These are phyloP conservation scores for Mactromeris polynyma DNA, from an alignment of 2,888 invertebrate genomes.

Conservation along the genomic window DNA sequence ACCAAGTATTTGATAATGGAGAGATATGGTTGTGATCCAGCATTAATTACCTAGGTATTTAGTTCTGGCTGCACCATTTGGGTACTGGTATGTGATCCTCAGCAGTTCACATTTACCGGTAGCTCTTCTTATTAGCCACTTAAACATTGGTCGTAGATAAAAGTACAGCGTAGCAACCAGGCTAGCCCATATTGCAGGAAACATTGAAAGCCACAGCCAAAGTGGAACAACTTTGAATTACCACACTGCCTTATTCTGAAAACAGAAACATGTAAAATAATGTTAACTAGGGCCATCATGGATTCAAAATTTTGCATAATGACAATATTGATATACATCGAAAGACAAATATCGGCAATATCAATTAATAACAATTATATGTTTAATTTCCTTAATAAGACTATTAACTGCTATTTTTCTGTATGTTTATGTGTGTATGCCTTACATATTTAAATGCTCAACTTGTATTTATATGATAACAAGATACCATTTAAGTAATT, in stretches of 20 bases:
- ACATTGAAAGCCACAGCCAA: constrained; percentile 62
- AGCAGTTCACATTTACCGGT: constrained; percentile 97
- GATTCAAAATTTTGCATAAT: too few relatives aligned
- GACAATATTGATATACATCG: too few relatives aligned
- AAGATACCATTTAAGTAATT: too few relatives aligned
- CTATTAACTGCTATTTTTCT: too few relatives aligned
- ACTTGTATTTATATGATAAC: too few relatives aligned
- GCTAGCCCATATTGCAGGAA: constrained; percentile 71
- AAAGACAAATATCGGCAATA: too few relatives aligned
- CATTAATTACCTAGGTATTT: constrained; percentile 90
- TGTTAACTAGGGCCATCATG: neutral
- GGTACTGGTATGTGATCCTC: constrained; percentile 95
- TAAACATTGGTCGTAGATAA: constrained; percentile 92
- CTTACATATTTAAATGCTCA: too few relatives aligned
- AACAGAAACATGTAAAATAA: neutral
- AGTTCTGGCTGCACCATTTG: constrained; percentile 91
- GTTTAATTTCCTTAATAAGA: too few relatives aligned
- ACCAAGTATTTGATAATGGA: too few relatives aligned
- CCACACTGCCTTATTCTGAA: neutral
- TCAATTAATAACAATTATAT: too few relatives aligned
- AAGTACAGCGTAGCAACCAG: constrained; percentile 73
- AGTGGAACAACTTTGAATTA: neutral
- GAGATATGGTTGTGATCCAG: too few relatives aligned
- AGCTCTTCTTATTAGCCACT: constrained; percentile 95
- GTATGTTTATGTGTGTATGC: too few relatives aligned